These are phyloP conservation scores for Lissonota sp. DNA, from an alignment of 2,888 invertebrate genomes.

Conservation along the genomic window DNA sequence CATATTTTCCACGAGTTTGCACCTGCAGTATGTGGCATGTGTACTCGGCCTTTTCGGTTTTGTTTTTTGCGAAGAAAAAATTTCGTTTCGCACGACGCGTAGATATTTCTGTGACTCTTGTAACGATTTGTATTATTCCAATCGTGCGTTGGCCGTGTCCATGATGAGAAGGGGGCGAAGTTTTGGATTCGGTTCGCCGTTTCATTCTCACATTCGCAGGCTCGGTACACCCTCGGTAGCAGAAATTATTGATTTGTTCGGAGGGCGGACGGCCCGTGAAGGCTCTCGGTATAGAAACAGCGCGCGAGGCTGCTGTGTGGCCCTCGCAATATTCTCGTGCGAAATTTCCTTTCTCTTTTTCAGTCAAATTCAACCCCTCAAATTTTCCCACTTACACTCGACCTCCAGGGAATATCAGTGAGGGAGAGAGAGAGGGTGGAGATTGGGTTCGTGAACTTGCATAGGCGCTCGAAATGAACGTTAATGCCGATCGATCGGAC, in stretches of 20 bases:
- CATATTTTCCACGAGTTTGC: constrained; percentile 4
- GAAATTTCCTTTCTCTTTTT: constrained; percentile 17
- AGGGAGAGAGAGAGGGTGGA: background rate
- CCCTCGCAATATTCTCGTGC: background rate
- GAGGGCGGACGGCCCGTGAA: constrained; percentile 65
- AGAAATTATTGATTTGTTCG: constrained; percentile 75
- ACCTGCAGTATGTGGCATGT: background rate
- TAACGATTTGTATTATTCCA: background rate
- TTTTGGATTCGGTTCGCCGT: background rate
- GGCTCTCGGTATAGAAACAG: background rate
- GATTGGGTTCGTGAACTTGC: constrained; percentile 58
- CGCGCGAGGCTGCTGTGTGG: constrained; percentile 14
- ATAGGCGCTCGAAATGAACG: constrained; percentile 37
- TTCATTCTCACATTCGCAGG: constrained; percentile 30
- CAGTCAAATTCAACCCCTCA: constrained; percentile 20
- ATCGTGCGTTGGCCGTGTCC: too few species aligned
- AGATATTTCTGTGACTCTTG: too few species aligned
- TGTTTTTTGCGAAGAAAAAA: constrained; percentile 7
- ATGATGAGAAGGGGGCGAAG: too few species aligned
- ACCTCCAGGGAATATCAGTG: background rate
- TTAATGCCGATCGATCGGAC: constrained; percentile 44
- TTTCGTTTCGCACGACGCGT: background rate
- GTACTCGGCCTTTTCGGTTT: background rate
- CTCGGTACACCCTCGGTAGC: constrained; percentile 39
- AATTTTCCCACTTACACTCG: constrained; percentile 24